Conservation (phyloP, 1,140 invertebrate genomes). For the Drosophila gunungcola region DNA sequence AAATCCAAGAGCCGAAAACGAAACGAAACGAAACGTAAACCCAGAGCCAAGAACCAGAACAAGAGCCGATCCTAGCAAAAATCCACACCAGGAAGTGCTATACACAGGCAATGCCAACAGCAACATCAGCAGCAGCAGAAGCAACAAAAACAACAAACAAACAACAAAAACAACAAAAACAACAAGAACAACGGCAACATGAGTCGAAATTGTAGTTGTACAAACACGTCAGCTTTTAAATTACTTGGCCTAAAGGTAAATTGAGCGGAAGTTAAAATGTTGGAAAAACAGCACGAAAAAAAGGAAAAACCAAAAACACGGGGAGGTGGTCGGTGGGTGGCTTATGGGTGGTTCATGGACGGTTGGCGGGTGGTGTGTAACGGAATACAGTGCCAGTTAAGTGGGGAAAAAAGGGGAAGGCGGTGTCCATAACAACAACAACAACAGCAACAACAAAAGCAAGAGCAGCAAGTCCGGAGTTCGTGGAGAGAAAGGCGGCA, state of each 20-base stretch:
- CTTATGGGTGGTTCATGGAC: conserved; percentile 9
- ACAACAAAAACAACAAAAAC: conserved; percentile 46
- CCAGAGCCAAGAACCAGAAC: conserved; percentile 58
- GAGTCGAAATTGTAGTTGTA: conserved; percentile 83
- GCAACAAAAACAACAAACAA: conserved; percentile 43
- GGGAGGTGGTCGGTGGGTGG: conserved; percentile 20
- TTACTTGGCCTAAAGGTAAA: conserved; percentile 84
- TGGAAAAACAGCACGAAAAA: conserved; percentile 81
- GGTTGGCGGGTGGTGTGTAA: conserved; percentile 36
- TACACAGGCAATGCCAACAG: conserved; percentile 75
- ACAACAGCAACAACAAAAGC: conserved; percentile 2
- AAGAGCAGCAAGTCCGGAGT: neutral
- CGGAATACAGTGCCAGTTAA: conserved; percentile 52
- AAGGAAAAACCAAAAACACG: conserved; percentile 58
- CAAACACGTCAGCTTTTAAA: conserved; percentile 83
- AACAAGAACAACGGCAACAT: conserved; percentile 73
- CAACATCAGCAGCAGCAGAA: conserved; percentile 25
- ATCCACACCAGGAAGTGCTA: conserved; percentile 77
- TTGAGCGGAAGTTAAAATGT: conserved; percentile 84
- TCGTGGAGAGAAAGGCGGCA: conserved; percentile 40
- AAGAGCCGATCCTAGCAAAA: conserved; percentile 66
- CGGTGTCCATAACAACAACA: conserved; percentile 62
- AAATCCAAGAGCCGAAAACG: conserved; percentile 47
- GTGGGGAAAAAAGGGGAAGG: conserved; percentile 21
- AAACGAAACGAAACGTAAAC: neutral